Evolutionary conservation across 2,888 invertebrate genomes (phyloP).

Genomic region (Leptinotarsa haldemani): DNA sequence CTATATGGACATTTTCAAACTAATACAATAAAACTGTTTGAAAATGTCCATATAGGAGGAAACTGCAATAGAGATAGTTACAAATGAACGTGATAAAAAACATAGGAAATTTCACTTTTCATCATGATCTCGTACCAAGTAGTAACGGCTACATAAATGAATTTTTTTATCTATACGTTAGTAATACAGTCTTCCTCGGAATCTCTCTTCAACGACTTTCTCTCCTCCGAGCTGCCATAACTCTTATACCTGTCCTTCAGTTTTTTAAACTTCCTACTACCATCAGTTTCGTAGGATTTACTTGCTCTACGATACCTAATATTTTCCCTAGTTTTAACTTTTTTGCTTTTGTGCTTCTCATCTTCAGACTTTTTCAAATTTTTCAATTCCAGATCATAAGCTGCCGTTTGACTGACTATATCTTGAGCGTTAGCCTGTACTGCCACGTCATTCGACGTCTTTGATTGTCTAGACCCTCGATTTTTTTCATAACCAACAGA

Average conservation of each 20-base stretch:
- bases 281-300: slow-evolving; percentile 45
- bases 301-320: slow-evolving; percentile 49
- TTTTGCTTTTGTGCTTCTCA: slow-evolving; percentile 54
- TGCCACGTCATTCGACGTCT: slow-evolving; percentile 70
- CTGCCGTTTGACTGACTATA: slow-evolving; percentile 63
- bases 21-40: no score
- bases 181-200: slow-evolving; percentile 45
- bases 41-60: no score
- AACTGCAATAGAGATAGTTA: no score
- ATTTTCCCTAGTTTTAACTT: slow-evolving; percentile 56
- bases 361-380: slow-evolving; percentile 50
- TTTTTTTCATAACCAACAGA: slow-evolving; percentile 62
- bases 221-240: slow-evolving; percentile 54
- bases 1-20: no score
- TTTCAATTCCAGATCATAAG: slow-evolving; percentile 43
- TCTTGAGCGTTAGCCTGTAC: slow-evolving; percentile 72
- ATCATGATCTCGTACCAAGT: no score
- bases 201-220: slow-evolving; percentile 46
- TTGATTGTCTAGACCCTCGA: slow-evolving; percentile 65
- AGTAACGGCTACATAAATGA: no score
- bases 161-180: background rate
- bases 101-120: no score
- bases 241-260: slow-evolving; percentile 56
- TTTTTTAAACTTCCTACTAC: slow-evolving; percentile 48
- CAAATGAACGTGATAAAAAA: no score